Evolutionary conservation across 2,888 invertebrate genomes (phyloP), one percentile per base, ranked within the genome.

Genomic region (Alloscopus bannaensis): DNA sequence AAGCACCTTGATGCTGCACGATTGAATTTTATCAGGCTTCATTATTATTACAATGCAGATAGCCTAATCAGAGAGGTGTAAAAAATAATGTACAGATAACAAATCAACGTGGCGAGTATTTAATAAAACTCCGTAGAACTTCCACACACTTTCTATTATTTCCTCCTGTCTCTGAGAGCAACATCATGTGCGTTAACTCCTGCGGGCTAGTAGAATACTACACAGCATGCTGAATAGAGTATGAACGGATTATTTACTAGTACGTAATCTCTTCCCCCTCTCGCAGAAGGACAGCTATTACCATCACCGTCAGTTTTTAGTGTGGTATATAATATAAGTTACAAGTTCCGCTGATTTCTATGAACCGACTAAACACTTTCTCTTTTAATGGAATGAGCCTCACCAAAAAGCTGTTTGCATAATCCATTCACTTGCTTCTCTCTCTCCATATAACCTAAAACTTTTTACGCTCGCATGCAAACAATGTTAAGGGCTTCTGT

Each of bases 331-430:
- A n/a, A 20, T 40, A 16, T 57, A 42, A 22, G 13, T 28, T 40
- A n/a, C 42, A 42, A 45, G 45, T 60, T 55, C 59, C 26, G 57
- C 47, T 29, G 70, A 70, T 62, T 71, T 70, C 26, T 36, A 18
- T 26, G 11, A 26, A 2, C 26, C 20, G 29, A 50, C 42, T 47
- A 24, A 26, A 70, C 45, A 70, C 70, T 70, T 70, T 70, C 70
- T 29, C 70, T 76, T 69, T 77, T 77, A 76, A 62, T 77, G 55
- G 69, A 70, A 70, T 69, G 70, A 70, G 62, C 55, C 3, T 64
- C 22, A 18, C 29, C 26, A 69, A 59, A 40, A 47, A 26, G 52
- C 29, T 62, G 50, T 70, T 77, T 70, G 57, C 70, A 70, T 77
- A 77, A 77, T 77, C 76, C 60, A 65, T 36, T 42, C 29, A 28